Base-by-base conservation (phyloP, 2,797 vertebrate species). In the Phrynocephalus vlangalii region DNA sequence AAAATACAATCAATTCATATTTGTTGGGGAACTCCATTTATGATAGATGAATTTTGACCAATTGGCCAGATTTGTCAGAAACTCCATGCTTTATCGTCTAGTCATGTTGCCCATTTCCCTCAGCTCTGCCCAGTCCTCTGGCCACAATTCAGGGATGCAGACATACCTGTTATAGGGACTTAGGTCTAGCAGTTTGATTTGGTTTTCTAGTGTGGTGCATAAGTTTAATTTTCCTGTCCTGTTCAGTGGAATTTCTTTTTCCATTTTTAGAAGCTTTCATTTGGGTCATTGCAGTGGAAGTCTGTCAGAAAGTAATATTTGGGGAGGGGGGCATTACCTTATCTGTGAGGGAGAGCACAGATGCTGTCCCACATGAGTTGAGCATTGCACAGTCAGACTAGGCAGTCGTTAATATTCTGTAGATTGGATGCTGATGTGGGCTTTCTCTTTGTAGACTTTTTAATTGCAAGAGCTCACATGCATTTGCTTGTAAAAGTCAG, bases 401-500 rank as follows among this genome's bases (percentile, higher is more conserved):
- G 82, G 86, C 87, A 56, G 89, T 94, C 92, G 93, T 89, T 91
- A 90, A 92, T 95, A 94, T 96, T 93, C 89, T 94, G 92, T 88
- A 91, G 91, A 90, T 92, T 79, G 81, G 91, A 78, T 88, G 88
- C 90, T 92, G 88, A 60, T 52, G 0, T 92, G 86, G 89, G 90
- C 48, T 93, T 93, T 85, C 92, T 89, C 87, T 89, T 73, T 93
- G 73, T 91, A 91, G 94, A 90, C 87, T 93, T 93, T 82, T 92
- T 91, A 94, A 94, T 79, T 8, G 79, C 91, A 84, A 91, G 86
- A 94, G 89, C 87, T 94, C 90, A 33, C 94, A 86, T 92, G 91
- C 60, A 94, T 91, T 94, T 66, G 93, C 94, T 95, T 75, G 81
- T 93, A 94, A 92, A 96, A 95, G 86, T 83, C 93, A 76, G 90